These are phyloP conservation scores for Quadroppia sp. DNA, from an alignment of 2,888 invertebrate genomes.

Conservation along the genomic window DNA sequence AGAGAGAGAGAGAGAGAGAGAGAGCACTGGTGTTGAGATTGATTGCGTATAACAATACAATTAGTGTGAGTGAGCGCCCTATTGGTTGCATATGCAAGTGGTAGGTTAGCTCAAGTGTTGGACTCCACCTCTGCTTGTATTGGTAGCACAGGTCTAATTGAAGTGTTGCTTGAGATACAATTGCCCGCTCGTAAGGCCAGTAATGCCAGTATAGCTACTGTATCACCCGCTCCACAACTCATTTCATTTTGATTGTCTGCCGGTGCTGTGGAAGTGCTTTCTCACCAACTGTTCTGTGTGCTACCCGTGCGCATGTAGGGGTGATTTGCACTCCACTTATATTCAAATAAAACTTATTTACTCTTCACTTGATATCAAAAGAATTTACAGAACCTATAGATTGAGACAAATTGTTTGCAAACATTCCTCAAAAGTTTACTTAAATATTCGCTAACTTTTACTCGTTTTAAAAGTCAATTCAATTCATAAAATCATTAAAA, in stretches of 20 bases:
- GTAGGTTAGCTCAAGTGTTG: not conserved
- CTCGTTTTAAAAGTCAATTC: not conserved
- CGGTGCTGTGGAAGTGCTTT: not conserved
- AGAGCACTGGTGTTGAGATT: not conserved
- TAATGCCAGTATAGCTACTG: slow-evolving; percentile 1
- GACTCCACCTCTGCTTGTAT: not conserved
- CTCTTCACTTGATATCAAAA: not conserved
- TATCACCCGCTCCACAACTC: not conserved
- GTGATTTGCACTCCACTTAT: not conserved
- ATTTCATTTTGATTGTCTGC: slow-evolving; percentile 1
- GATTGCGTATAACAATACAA: slow-evolving; percentile 14
- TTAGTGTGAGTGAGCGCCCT: not conserved
- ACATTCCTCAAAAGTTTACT: not conserved
- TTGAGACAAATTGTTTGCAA: not conserved
- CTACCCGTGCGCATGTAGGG: not conserved
- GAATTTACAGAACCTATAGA: not conserved
- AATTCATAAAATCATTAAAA: not conserved
- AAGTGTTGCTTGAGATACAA: not conserved
- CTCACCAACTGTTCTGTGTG: not conserved
- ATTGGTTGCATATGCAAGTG: slow-evolving; percentile 1
- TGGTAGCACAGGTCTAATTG: not conserved
- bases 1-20: slow-evolving; percentile 20
- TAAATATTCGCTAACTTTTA: not conserved
- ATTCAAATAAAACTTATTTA: not conserved
- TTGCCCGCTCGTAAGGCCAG: not conserved